These are phyloP conservation scores for Heterohyrax brucei DNA, from an alignment of 2,797 vertebrate genomes.

Conservation along the genomic window DNA sequence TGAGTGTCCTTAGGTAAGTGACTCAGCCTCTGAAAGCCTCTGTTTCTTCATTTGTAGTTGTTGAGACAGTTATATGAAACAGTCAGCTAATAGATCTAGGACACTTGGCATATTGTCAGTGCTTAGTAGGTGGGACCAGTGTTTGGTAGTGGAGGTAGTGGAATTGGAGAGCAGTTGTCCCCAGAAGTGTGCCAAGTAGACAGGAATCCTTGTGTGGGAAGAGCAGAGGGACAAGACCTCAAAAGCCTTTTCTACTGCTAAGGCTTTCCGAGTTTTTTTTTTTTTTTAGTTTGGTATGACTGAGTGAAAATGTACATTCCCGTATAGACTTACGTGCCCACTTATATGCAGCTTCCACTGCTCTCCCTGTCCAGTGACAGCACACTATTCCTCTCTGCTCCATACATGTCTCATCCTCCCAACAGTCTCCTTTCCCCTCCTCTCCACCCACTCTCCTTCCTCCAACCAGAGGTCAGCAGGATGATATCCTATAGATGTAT, in stretches of 20 bases:
- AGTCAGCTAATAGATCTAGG: background rate
- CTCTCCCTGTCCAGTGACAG: too few relatives aligned
- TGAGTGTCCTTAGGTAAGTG: background rate
- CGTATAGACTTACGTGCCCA: too few relatives aligned
- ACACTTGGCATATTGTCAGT: background rate
- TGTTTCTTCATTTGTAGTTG: background rate
- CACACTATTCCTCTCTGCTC: too few relatives aligned
- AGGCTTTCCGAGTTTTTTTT: constrained; percentile 16
- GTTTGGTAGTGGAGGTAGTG: background rate
- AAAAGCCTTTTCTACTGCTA: background rate
- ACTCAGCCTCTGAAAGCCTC: background rate
- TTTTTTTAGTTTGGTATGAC: too few relatives aligned
- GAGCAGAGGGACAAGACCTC: background rate
- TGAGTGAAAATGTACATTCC: too few relatives aligned
- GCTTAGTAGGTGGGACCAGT: background rate
- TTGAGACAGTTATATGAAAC: background rate
- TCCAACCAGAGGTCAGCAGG: too few relatives aligned
- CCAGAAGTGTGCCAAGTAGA: background rate
- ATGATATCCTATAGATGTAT: too few relatives aligned
- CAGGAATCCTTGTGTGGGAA: background rate
- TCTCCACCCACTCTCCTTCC: too few relatives aligned
- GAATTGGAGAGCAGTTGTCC: background rate
- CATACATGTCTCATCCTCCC: too few relatives aligned
- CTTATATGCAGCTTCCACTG: too few relatives aligned
- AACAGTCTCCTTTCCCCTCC: too few relatives aligned